Percentiles rank a stretch among this genome's conserved stretches.
Evolutionary conservation across 2,797 vertebrate genomes (phyloP).

Genomic region (Ara ararauna): DNA sequence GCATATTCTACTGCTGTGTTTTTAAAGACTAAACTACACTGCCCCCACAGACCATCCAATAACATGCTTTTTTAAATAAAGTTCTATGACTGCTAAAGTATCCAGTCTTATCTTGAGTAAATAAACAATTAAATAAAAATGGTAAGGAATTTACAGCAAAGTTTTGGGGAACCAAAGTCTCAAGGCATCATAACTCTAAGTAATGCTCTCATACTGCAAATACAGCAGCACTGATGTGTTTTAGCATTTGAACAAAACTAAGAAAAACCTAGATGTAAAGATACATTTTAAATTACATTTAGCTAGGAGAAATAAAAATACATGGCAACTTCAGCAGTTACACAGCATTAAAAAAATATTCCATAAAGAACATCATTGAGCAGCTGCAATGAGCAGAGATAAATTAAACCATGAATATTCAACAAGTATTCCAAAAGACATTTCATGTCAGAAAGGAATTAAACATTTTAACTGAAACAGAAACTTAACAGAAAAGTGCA

Average conservation of each 20-base stretch:
- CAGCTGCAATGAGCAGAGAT: background rate
- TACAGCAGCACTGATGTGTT: background rate
- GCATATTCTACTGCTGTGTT: background rate
- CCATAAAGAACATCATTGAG: background rate
- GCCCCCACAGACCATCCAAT: background rate
- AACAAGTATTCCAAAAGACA: background rate
- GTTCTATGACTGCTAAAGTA: background rate
- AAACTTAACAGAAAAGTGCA: background rate
- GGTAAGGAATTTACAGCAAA: background rate
- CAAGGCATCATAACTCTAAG: background rate
- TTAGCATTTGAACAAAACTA: background rate
- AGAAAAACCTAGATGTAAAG: background rate
- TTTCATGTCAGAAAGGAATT: background rate
- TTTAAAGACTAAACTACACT: background rate
- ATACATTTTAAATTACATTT: background rate
- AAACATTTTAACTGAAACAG: background rate
- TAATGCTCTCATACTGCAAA: background rate
- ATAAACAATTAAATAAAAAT: background rate
- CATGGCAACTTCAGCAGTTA: background rate
- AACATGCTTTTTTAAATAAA: background rate
- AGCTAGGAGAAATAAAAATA: background rate
- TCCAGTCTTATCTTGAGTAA: background rate
- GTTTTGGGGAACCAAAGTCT: background rate
- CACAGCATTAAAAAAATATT: background rate
- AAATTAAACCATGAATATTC: background rate